A percentile compares a stretch with the other conserved stretches of the same genome.
Conservation (phyloP, 2,113 vertebrate species). For the Taxidea taxus region DNA sequence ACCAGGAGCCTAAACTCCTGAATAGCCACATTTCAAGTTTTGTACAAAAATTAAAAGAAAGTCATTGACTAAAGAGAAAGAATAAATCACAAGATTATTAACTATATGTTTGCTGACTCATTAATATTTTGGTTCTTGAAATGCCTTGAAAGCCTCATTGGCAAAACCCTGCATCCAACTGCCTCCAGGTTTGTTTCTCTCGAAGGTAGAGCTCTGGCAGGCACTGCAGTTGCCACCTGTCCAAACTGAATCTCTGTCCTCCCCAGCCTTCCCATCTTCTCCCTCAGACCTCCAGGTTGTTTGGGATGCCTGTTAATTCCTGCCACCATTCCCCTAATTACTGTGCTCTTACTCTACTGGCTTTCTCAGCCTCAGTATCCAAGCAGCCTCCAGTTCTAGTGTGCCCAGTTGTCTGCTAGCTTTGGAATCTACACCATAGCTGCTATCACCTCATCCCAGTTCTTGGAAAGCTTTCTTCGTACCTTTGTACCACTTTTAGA, state of each 20-base stretch:
- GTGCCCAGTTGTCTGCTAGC: neutral
- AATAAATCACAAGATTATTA: neutral
- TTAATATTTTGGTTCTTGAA: neutral
- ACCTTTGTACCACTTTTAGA: neutral
- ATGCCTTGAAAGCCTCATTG: neutral
- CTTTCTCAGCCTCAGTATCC: neutral
- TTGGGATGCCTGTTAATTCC: no score
- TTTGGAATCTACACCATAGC: neutral
- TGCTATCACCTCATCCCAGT: neutral
- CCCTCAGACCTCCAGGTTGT: neutral
- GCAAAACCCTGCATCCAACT: neutral
- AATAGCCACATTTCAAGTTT: neutral
- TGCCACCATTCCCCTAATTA: neutral
- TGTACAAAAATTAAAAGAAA: neutral
- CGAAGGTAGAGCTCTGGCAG: neutral
- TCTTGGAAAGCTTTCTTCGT: neutral
- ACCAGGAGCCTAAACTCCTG: neutral
- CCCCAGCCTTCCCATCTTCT: neutral
- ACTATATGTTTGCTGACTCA: neutral
- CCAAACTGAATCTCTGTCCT: neutral
- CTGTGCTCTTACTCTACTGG: neutral
- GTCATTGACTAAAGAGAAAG: neutral
- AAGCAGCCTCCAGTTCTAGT: neutral
- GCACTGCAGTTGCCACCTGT: fast-evolving
- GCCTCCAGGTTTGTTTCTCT: neutral